Conservation (phyloP, 2,888 invertebrate species). For the Abscondita cerata region DNA sequence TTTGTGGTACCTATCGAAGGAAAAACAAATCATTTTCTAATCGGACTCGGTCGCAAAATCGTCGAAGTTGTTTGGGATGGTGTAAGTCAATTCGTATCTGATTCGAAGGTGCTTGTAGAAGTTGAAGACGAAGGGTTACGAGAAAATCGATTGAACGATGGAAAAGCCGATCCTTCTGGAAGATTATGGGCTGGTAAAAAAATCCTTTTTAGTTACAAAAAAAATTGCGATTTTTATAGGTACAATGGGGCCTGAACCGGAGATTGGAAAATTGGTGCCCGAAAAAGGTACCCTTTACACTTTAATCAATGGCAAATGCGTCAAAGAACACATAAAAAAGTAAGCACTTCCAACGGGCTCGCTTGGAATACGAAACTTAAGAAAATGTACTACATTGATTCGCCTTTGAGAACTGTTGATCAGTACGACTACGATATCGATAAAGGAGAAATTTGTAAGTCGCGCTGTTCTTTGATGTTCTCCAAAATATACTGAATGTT, state of each 20-base stretch:
- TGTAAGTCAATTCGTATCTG: conserved; percentile 59
- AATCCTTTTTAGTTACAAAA: background rate
- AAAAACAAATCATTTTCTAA: conserved; percentile 66
- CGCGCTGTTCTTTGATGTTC: background rate
- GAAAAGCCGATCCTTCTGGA: conserved; percentile 77
- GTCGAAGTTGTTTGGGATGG: conserved; percentile 72
- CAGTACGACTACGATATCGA: conserved; percentile 76
- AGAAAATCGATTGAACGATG: conserved; percentile 77
- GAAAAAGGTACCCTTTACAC: conserved; percentile 64
- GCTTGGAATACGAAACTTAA: conserved; percentile 73
- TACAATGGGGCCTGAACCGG: conserved; percentile 65
- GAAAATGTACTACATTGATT: conserved; percentile 80
- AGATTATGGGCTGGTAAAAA: conserved; percentile 74
- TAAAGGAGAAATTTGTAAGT: conserved; percentile 69
- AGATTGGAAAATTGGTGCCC: conserved; percentile 62
- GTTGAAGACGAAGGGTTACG: conserved; percentile 65
- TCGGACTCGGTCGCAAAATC: conserved; percentile 67
- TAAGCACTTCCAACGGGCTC: conserved; percentile 79
- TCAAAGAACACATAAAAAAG: conserved; percentile 50
- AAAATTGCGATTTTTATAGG: conserved; percentile 53
- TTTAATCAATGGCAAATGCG: conserved; percentile 41
- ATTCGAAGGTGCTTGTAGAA: conserved; percentile 62
- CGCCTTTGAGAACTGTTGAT: conserved; percentile 69
- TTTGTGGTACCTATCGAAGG: conserved; percentile 72
- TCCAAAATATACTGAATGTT: conserved; percentile 38